Evolutionary conservation across 2,888 invertebrate species (phyloP), one percentile per base, ranked within the genome.

Genomic region (Torymus aiolomorphi): DNA sequence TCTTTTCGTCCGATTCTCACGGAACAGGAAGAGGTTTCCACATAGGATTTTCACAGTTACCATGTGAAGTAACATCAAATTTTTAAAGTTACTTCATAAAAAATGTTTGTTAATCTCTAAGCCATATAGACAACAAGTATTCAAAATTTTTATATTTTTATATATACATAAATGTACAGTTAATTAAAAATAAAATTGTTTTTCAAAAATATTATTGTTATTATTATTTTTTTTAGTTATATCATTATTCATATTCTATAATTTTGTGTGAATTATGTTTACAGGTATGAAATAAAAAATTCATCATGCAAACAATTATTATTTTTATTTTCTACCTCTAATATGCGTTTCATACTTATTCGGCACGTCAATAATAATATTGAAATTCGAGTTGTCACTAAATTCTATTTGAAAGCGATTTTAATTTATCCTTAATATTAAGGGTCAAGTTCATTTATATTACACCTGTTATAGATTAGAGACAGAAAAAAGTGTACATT

Each of bases 1-100:
- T 85, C 76, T 91, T 92, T 82, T 86, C 88, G 49, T 88, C 91
- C 0, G 90, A 91, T 82, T 81, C 83, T 51, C 86, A 84, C 61
- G 88, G 87, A 56, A 89, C 90, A 82, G 90, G 90, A 63, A 88
- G 90, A 82, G 92, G 92, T 59, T 92, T 92, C 84, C 89, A 86
- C 59, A 90, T 88, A 24, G 86, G 87, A 54, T 92, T 91, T 82
- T 88, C 90, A 78, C 91, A 92, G 84, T 20, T 73, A 52, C 76
- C 74, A 20, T 82, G 79, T 18, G 16, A 63, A 52, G 57, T 13
- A 42, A 10, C 65, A 49, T 16, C 61, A 24, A 86, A 90, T 83
- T 87, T 74, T 18, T 71, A 72, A 70, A 49, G 24, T 56, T 20
- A 51, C 71, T 65, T 59, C 14, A 24, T 14, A 2, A 12, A 57